Base-by-base conservation (phyloP, 2,888 invertebrate species). In the Caenorhabditis afra region DNA sequence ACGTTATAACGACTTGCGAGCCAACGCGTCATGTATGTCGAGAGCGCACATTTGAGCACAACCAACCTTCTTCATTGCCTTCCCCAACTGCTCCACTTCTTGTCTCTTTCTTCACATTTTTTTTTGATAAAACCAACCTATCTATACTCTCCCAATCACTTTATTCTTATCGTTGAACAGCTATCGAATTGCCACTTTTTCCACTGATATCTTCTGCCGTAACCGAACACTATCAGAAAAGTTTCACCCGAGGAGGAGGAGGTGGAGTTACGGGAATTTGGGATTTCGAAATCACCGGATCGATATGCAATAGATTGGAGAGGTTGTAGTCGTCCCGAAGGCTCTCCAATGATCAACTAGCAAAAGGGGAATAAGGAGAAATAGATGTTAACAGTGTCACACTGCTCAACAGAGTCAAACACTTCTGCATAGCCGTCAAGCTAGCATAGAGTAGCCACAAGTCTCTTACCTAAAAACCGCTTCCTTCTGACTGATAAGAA, bases 61-160 rank as follows among this genome's bases (percentile, higher is more conserved):
- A 29, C 29, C 29, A 29, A 7, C 29, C 29, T 3, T 29, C 29
- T 3, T 29, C 29, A 5, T 29, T 7, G 29, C 29, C 29, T 29
- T 29, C 29, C n/a, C 29, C 29, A 29, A 55, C 73, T 11, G 41
- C 35, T 41, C 45, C 18, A 53, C 47, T 39, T 37, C 62, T 71
- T 71, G 62, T 57, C 55, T 57, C 53, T 18, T 44, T 49, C n/a
- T 49, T 11, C 62, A 49, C 16, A n/a, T 65, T 73, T 58, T 53
- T 62, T 64, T 73, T 57, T 73, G 73, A 73, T 73, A 73, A 73
- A 73, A 73, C 44, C 57, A 73, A 62, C 73, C 73, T 73, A 73
- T 73, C 73, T 64, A 29, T 73, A 50, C 55, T 73, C n/a, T 71
- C 41, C 58, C 73, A 73, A 71, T 71, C 71, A 61, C 20, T 62